phyloP scores from a whole-genome alignment of 1,140 invertebrate genomes.

The Drosophila guanche region DNA sequence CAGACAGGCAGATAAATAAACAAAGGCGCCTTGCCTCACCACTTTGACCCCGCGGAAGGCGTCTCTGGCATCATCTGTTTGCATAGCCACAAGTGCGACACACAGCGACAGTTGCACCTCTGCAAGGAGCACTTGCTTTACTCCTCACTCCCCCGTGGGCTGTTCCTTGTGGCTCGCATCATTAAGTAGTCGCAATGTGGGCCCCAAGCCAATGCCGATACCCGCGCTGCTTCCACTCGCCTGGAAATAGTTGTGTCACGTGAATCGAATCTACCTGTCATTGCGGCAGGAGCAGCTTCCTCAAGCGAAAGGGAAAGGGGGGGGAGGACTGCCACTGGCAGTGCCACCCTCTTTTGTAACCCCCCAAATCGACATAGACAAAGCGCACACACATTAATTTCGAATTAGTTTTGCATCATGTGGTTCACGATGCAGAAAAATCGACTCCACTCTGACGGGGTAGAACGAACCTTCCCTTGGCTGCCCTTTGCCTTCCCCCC shows the following conservation, averaged over 20 bases:
- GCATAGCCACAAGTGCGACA: conserved; percentile 74
- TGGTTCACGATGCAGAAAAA: conserved; percentile 82
- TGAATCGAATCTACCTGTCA: conserved; percentile 47
- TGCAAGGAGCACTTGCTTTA: not conserved
- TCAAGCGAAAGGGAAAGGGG: not conserved
- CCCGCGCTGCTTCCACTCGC: not conserved
- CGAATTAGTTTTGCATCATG: conserved; percentile 83
- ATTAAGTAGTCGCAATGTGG: too few species aligned
- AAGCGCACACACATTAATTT: conserved; percentile 82
- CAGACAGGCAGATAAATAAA: conserved; percentile 73
- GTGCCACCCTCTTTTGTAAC: too few species aligned
- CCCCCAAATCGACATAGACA: conserved; percentile 63
- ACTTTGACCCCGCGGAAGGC: conserved; percentile 2
- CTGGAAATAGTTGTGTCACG: conserved; percentile 41
- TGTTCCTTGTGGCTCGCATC: too few species aligned
- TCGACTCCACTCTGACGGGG: conserved; percentile 55
- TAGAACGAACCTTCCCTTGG: not conserved
- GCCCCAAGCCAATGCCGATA: too few species aligned
- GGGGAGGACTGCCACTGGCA: not conserved
- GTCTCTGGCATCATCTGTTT: conserved; percentile 56
- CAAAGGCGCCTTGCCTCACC: conserved; percentile 51
- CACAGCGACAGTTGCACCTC: conserved; percentile 28
- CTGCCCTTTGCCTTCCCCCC: not conserved
- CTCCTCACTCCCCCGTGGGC: too few species aligned
- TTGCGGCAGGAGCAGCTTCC: conserved; percentile 15